phyloP scores from a whole-genome alignment of 2,113 vertebrate species.

The Takifugu flavidus region DNA sequence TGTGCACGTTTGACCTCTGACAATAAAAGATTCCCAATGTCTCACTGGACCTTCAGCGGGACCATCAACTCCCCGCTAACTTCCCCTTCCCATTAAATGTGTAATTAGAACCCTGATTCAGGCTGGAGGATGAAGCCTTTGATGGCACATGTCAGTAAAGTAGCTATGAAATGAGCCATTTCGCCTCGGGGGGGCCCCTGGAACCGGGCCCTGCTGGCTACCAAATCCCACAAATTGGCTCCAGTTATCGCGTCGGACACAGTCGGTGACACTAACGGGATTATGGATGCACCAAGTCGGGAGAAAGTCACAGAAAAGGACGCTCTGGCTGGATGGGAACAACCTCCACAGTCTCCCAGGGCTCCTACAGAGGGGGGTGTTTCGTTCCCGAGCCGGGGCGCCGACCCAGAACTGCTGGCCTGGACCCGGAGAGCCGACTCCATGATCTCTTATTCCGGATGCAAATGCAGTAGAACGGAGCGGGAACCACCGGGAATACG shows the following conservation, averaged over 20 bases:
- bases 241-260: constrained; percentile 9
- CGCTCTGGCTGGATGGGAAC: not conserved
- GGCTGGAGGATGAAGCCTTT: constrained; percentile 8
- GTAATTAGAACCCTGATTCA: too few species aligned
- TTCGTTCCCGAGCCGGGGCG: constrained; percentile 52
- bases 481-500: too few species aligned
- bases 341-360: constrained; percentile 42
- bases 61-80: too few species aligned
- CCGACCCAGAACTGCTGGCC: too few species aligned
- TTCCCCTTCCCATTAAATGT: too few species aligned
- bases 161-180: constrained; percentile 41
- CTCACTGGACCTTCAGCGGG: too few species aligned
- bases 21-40: too few species aligned
- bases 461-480: too few species aligned
- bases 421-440: too few species aligned
- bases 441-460: too few species aligned
- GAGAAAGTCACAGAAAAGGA: constrained; percentile 22
- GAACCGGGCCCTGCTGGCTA: constrained; percentile 7
- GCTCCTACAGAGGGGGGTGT: constrained; percentile 77
- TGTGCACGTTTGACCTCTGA: too few species aligned
- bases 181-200: not conserved
- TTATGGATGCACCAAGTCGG: constrained; percentile 10
- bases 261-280: constrained; percentile 22
- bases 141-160: constrained; percentile 19
- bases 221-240: constrained; percentile 43